Conservation (phyloP, 1,140 invertebrate genomes). For the Ips typographus region DNA sequence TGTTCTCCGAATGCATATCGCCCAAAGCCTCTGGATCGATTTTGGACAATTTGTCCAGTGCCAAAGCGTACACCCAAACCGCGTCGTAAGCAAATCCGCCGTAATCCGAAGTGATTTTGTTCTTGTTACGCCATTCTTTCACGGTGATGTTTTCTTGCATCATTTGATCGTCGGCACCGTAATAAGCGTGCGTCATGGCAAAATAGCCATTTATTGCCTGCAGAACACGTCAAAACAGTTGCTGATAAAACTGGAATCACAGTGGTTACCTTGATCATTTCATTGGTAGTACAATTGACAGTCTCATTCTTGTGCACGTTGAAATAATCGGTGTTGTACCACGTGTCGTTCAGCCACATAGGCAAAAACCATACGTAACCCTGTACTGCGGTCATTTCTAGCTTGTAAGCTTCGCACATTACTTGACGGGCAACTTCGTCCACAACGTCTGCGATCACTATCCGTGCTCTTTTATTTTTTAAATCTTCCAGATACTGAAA, state of each 20-base stretch:
- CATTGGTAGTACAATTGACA: conserved; percentile 62
- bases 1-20: conserved; percentile 60
- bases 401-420: conserved; percentile 75
- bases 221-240: conserved; percentile 9
- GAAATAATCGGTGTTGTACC: conserved; percentile 67
- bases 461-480: conserved; percentile 64
- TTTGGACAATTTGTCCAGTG: conserved; percentile 65
- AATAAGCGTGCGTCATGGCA: conserved; percentile 69
- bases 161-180: conserved; percentile 58
- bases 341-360: conserved; percentile 66
- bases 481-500: conserved; percentile 69
- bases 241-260: no score
- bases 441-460: conserved; percentile 81
- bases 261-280: conserved; percentile 60
- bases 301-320: conserved; percentile 55
- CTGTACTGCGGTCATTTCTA: conserved; percentile 65
- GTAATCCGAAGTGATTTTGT: conserved; percentile 59
- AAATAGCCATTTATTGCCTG: conserved; percentile 77
- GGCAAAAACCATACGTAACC: conserved; percentile 86
- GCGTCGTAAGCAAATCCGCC: conserved; percentile 82
- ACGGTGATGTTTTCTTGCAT: conserved; percentile 71
- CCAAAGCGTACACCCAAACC: conserved; percentile 80
- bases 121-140: conserved; percentile 59
- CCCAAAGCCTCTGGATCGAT: conserved; percentile 60
- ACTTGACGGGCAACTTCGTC: conserved; percentile 65